phyloP scores from a whole-genome alignment of 2,113 vertebrate genomes.

The Thermophis baileyi region DNA sequence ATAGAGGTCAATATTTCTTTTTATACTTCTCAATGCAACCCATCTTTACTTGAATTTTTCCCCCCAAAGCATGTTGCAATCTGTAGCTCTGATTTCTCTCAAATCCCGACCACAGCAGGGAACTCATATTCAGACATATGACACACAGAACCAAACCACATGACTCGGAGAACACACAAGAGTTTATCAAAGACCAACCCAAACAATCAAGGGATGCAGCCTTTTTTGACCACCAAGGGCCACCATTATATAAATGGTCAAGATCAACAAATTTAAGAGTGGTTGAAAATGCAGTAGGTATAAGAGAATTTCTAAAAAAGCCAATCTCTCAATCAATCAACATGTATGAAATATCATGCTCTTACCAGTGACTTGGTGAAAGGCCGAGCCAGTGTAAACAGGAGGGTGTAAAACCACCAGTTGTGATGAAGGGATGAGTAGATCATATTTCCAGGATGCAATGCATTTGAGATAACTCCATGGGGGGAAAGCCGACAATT shows the following conservation, averaged over 20 bases:
- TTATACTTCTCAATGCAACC: not conserved
- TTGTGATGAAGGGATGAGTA: constrained; percentile 85
- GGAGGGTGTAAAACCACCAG: constrained; percentile 93
- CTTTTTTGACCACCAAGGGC: not conserved
- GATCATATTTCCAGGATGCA: constrained; percentile 97
- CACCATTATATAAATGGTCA: not conserved
- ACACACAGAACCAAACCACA: not conserved
- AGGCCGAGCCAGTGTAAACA: constrained; percentile 88
- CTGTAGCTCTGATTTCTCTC: not conserved
- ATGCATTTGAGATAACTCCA: constrained; percentile 83
- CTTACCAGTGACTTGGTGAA: constrained; percentile 99
- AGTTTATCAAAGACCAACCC: not conserved
- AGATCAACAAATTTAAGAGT: not conserved
- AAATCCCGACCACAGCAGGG: not conserved
- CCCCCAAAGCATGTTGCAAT: not conserved
- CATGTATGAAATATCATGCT: not conserved
- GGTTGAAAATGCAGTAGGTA: not conserved
- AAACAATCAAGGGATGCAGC: not conserved
- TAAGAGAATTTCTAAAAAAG: constrained; percentile 19
- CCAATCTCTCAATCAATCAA: not conserved
- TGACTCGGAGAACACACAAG: not conserved
- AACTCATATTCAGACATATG: no score
- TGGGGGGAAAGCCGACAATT: constrained; percentile 85
- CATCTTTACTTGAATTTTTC: not conserved
- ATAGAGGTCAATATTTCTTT: not conserved